Evolutionary conservation across 2,113 vertebrate genomes (phyloP).

Genomic region (Rhinopithecus roxellana): DNA sequence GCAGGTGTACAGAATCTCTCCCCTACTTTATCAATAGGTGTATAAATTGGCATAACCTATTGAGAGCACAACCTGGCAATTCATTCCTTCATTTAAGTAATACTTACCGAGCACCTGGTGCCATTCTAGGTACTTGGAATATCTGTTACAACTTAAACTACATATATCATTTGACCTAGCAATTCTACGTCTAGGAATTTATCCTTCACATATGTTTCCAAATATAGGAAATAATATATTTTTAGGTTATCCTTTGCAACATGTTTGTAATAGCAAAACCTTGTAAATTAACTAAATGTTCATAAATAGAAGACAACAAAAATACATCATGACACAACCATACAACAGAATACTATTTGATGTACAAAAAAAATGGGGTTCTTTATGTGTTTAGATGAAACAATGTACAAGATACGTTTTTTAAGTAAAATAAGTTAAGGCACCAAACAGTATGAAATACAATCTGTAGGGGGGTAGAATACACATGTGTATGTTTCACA

Average conservation of each 20-base stretch:
- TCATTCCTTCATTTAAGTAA: not conserved
- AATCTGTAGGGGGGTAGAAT: not conserved
- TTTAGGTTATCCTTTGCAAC: not conserved
- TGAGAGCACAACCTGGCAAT: not conserved
- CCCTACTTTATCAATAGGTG: not conserved
- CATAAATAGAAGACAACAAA: not conserved
- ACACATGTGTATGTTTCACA: not conserved
- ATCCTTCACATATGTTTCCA: not conserved
- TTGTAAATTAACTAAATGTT: not conserved
- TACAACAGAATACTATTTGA: not conserved
- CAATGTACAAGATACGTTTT: not conserved
- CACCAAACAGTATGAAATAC: conserved; percentile 14
- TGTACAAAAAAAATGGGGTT: not conserved
- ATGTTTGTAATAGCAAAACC: not conserved
- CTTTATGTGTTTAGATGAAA: not conserved
- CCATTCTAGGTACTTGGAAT: not conserved
- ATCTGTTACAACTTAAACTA: not conserved
- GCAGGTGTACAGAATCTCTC: not conserved
- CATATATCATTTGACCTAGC: not conserved
- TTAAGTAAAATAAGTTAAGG: conserved; percentile 3
- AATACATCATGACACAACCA: not conserved
- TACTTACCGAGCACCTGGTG: not conserved
- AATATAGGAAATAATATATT: not conserved
- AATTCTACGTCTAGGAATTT: not conserved
- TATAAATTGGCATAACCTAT: not conserved